A percentile compares a stretch with the other conserved stretches of the same genome.
Evolutionary conservation across 2,113 vertebrate genomes (phyloP).

Genomic region (Strigops habroptila): DNA sequence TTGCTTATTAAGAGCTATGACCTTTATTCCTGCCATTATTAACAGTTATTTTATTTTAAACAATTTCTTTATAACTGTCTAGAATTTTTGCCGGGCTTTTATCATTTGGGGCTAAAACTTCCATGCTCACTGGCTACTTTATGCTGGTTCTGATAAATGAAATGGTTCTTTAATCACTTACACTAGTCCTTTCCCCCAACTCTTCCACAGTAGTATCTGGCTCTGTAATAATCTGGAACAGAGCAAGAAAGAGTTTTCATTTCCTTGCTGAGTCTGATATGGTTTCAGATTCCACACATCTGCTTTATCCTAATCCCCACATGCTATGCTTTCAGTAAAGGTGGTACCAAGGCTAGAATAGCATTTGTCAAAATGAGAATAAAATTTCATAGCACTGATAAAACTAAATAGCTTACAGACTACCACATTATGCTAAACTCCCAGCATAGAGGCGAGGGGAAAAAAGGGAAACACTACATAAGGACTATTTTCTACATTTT

Average conservation of each 20-base stretch:
- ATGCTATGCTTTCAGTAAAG: neutral
- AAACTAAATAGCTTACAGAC: neutral
- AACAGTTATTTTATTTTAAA: neutral
- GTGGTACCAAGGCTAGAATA: neutral
- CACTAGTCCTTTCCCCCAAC: fast-evolving
- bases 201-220: neutral
- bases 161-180: neutral
- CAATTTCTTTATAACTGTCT: neutral
- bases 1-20: neutral
- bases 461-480: neutral
- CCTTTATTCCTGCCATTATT: neutral
- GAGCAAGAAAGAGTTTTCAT: neutral
- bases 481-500: neutral
- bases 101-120: neutral
- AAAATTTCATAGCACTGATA: neutral
- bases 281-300: neutral
- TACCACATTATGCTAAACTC: neutral
- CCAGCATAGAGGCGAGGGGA: fast-evolving
- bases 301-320: neutral
- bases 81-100: neutral
- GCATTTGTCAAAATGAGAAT: neutral
- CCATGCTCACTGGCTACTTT: neutral
- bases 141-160: neutral
- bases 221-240: neutral
- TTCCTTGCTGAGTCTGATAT: neutral